Evolutionary conservation across 2,113 vertebrate species (phyloP).

Genomic region (Carettochelys insculpta): DNA sequence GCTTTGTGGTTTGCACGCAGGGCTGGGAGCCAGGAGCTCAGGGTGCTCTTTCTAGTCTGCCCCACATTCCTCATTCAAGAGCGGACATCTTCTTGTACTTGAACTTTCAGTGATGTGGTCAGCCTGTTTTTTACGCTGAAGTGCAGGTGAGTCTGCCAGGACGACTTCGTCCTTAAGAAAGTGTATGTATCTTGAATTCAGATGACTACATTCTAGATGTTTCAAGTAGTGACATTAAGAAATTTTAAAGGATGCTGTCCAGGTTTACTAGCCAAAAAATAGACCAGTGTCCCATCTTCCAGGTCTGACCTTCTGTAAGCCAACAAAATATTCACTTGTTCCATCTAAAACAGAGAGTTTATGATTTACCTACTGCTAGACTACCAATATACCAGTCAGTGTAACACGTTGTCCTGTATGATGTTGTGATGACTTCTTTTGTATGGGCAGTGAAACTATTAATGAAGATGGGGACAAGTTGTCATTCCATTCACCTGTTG

Average conservation of each 20-base stretch:
- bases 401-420: neutral
- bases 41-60: neutral
- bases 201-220: neutral
- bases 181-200: neutral
- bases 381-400: neutral
- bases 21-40: fast-evolving
- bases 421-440: neutral
- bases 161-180: neutral
- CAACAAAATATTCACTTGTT: neutral
- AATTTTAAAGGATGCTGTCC: neutral
- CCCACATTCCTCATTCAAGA: neutral
- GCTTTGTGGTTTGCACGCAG: neutral
- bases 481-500: neutral
- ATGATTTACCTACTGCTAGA: neutral
- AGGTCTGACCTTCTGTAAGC: neutral
- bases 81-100: neutral
- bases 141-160: neutral
- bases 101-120: neutral
- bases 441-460: neutral
- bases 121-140: neutral
- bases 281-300: neutral
- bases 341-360: neutral
- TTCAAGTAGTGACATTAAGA: neutral
- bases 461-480: neutral
- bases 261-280: neutral